These are phyloP conservation scores for Intoshia linei DNA, from an alignment of 1,140 invertebrate genomes.

Conservation along the genomic window DNA sequence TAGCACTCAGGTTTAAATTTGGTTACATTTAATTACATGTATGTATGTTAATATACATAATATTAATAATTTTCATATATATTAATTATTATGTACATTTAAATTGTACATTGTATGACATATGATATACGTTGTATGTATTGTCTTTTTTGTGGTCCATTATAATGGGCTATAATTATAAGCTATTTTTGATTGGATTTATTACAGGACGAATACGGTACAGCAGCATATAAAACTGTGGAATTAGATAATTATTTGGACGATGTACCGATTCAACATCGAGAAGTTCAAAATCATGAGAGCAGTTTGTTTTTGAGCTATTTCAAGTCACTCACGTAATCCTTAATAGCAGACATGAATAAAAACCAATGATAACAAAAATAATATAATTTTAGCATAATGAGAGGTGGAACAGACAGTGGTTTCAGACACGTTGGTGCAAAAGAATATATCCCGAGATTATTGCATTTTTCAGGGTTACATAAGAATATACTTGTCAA, in stretches of 20 bases:
- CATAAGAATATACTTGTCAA: slow-evolving; percentile 11
- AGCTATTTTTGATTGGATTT: neutral
- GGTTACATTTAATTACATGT: too few species aligned
- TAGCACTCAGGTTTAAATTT: slow-evolving; percentile 7
- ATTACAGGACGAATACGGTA: slow-evolving; percentile 35
- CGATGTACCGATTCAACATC: slow-evolving; percentile 36
- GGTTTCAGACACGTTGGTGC: slow-evolving; percentile 27
- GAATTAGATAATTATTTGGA: slow-evolving; percentile 46
- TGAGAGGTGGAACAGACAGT: slow-evolving; percentile 27
- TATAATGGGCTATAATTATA: neutral
- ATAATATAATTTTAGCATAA: slow-evolving; percentile 14
- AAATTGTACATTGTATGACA: too few species aligned
- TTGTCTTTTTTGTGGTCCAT: too few species aligned
- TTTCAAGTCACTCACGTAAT: slow-evolving; percentile 26
- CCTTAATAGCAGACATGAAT: slow-evolving; percentile 10
- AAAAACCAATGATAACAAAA: neutral
- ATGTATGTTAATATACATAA: too few species aligned
- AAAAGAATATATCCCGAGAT: slow-evolving; percentile 23
- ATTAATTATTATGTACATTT: too few species aligned
- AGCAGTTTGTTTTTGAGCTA: slow-evolving; percentile 32
- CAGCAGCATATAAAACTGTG: slow-evolving; percentile 43
- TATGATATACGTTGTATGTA: too few species aligned
- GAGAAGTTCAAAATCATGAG: slow-evolving; percentile 47
- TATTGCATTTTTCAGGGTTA: slow-evolving; percentile 27
- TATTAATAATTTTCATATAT: too few species aligned